Evolutionary conservation across 1,140 invertebrate genomes (phyloP), one percentile per base, ranked within the genome.

Genomic region (Meteorus sp.): DNA sequence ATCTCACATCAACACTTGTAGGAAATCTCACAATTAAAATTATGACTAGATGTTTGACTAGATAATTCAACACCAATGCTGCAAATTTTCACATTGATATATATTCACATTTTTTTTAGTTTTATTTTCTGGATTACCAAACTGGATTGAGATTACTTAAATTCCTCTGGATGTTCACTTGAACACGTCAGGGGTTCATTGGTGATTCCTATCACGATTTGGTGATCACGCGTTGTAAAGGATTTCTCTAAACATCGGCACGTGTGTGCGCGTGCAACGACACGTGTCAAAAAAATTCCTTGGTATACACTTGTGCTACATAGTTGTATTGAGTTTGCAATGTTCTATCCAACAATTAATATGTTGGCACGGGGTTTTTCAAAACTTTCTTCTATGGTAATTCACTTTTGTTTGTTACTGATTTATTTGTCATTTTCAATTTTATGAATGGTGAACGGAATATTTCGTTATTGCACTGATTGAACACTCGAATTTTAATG

Each of bases 161-260:
- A 48, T 35, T 37, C 35, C 50, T 2, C 23, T 53, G 4, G 8
- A 9, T 27, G 3, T 9, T 31, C 50, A 39, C 50, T 53, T 37
- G 13, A 39, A 39, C 50, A 53, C 50, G 15, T 35, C 33, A 22
- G 19, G 1, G 15, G 15, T 25, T 47, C 29, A 23, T 9, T 9
- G 27, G 9, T 29, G 27, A 29, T 5, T 50, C 27, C 11, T 20
- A 50, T 50, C 3, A 15, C n/a, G n/a, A n/a, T n/a, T n/a, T n/a
- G n/a, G 20, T 23, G 17, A 53, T 44, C 50, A 53, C 50, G 50
- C 35, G 50, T 31, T 11, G 2, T 2, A 3, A 22, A 37, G 7
- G 25, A 53, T 48, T 27, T 51, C 23, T 43, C 19, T 31, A 60
- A 60, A 53, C 25, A 60, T 15, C 13, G 33, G 20, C 50, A 53